These are phyloP conservation scores for Silurus glanis DNA, from an alignment of 2,113 vertebrate species.

Conservation along the genomic window DNA sequence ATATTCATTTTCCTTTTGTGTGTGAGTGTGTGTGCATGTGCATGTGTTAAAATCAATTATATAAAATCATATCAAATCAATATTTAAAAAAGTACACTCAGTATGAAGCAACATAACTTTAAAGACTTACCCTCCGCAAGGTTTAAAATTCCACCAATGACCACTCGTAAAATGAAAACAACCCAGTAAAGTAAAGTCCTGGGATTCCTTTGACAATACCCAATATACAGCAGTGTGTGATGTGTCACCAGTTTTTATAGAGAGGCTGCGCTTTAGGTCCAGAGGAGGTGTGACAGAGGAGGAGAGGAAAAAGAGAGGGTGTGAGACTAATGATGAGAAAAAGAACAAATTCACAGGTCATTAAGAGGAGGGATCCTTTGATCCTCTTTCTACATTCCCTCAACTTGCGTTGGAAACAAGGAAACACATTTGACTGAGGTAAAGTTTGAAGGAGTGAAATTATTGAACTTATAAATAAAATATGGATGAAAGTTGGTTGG, in stretches of 20 bases:
- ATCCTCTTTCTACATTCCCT: background rate
- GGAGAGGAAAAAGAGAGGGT: background rate
- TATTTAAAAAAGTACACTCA: background rate
- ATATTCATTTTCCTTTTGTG: too few relatives aligned
- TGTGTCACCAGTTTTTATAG: conserved; percentile 52
- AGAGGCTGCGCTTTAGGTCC: conserved; percentile 16
- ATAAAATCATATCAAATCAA: background rate
- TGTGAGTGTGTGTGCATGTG: too few relatives aligned
- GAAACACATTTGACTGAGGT: background rate
- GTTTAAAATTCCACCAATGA: conserved; percentile 4
- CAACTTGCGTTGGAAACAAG: background rate
- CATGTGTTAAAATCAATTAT: background rate
- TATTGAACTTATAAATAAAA: background rate
- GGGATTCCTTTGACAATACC: conserved; percentile 16
- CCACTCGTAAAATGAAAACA: background rate
- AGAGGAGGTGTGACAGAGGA: conserved; percentile 40
- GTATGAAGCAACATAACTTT: background rate
- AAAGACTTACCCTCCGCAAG: conserved; percentile 20
- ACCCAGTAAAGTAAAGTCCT: background rate
- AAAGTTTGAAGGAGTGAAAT: background rate
- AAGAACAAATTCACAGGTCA: background rate
- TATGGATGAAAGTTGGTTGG: background rate
- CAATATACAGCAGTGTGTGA: conserved; percentile 34
- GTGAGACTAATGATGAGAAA: background rate
- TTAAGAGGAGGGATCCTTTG: background rate